phyloP scores from a whole-genome alignment of 2,797 vertebrate genomes.

The Acomys russatus region DNA sequence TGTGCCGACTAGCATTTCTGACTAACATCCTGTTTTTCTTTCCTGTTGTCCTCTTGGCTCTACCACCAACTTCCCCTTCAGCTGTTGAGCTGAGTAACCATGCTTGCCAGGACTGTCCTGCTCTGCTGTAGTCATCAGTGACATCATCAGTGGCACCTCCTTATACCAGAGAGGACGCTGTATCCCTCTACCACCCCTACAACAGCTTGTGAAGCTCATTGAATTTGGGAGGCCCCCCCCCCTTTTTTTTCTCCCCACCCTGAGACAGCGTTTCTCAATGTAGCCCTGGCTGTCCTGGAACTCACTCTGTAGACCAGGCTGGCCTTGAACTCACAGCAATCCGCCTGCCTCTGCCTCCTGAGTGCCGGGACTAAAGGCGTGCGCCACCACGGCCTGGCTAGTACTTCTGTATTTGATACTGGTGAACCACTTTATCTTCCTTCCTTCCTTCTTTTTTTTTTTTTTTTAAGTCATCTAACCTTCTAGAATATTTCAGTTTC shows the following conservation, averaged over 20 bases:
- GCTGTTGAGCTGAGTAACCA: neutral
- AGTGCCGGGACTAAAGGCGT: neutral
- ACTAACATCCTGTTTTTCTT: conserved; percentile 18
- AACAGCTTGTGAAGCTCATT: neutral
- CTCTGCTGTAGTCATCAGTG: neutral
- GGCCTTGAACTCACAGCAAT: neutral
- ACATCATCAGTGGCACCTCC: neutral
- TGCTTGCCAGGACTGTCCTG: neutral
- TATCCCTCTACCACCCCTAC: neutral
- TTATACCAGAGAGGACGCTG: neutral
- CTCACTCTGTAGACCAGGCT: neutral
- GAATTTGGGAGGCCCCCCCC: neutral
- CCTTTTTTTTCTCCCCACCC: neutral
- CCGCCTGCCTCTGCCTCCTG: neutral
- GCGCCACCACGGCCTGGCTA: neutral
- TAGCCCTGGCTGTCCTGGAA: neutral
- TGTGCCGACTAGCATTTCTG: neutral
- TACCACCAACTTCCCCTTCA: neutral
- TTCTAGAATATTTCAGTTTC: neutral
- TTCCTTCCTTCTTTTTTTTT: neutral
- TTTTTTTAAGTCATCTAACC: neutral
- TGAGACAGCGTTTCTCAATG: neutral
- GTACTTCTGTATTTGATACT: neutral
- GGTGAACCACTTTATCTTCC: neutral
- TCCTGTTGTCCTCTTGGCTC: neutral